Base-by-base conservation (phyloP, 1,140 invertebrate genomes). In the Limonius californicus region DNA sequence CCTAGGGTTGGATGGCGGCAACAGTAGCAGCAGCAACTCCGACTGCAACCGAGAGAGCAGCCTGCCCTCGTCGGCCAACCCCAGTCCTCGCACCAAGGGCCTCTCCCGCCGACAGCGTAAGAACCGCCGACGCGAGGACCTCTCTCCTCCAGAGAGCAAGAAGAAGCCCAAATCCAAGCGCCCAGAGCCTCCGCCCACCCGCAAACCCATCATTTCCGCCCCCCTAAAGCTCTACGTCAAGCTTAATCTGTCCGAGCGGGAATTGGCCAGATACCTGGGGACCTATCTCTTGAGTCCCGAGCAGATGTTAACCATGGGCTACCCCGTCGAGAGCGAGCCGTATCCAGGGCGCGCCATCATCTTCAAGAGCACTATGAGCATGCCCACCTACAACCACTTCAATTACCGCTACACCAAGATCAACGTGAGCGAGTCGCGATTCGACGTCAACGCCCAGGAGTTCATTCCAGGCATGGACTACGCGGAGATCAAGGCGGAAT, bases 271-370 rank as follows among this genome's bases (percentile, higher is more conserved):
- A 4, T 70, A 80, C 8, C 67, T 90, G 16, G 75, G 76, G 0
- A 76, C 76, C 9, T 89, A 92, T 72, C 67, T 87, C 0, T 76
- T 94, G 18, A 81, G 81, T 1, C 77, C 80, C 1, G 82, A 87
- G 23, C 81, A 90, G 56, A 77, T 93, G 59, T 77, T 82, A 12
- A 78, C 84, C 3, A 81, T 90, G 59, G 90, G 90, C 0, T 95
- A 85, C 73, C 92, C 92, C 0, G 72, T 89, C 0, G 82, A 86
- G 30, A 82, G 84, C 56, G 80, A 80, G 8, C 73, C 81, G 0
- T 81, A 83, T 30, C 80, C 84, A 1, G 83, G 82, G 1, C 78
- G 78, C 64, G 86, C 83, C 0, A 79, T 88, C 32, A 82, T 90
- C 35, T 87, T 83, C 69, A 83, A 85, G 56, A 80, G 78, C 15